Base-by-base conservation (phyloP, 2,888 invertebrate species). In the Lepidochitona cinerea region DNA sequence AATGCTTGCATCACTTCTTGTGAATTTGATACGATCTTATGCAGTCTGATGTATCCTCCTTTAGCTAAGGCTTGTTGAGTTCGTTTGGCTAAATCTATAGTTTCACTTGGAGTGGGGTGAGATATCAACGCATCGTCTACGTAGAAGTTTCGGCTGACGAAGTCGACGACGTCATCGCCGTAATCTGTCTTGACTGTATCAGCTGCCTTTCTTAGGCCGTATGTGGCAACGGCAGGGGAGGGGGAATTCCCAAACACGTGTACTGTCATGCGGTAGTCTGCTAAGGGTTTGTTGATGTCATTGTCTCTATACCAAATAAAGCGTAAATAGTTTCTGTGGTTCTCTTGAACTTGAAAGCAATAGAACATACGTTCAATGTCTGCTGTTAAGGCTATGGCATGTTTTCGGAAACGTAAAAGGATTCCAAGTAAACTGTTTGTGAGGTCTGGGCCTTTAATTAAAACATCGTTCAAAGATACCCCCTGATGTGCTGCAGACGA, bases 221-320 rank as follows among this genome's bases (percentile, higher is more conserved):
- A 76, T 4, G 70, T 77, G 23, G 79, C 79, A 18, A 76, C 69
- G 3, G 78, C 75, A n/a, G 81, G 79, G 1, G 76, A 79, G 4
- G 78, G 74, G 26, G 67, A 1, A 52, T n/a, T 32, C 3, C 72
- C 72, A 68, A 72, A 72, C 9, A 68, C 14, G 29, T 78, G 78
- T 0, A 75, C 74, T 18, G 26, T 54, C 79, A 81, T 81, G 18
- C 76, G 59, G 53, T 76, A 78, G 1, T 79, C 79, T 7, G 41
- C 12, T 12, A 73, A 70, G 1, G 66, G 65, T 6, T 36, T 65
- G 5, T 52, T 37, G 4, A 68, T 12, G 52, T 78, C 71, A 14
- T 73, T 74, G 67, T 77, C 37, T 49, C 77, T 67, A 75, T 78
- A 83, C 77, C 81, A 81, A 0, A 81, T 35, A 66, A 82, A 80